A percentile compares a stretch with the other conserved stretches of the same genome.
These are phyloP conservation scores for Arion vulgaris DNA, from an alignment of 1,140 invertebrate species.

Conservation along the genomic window DNA sequence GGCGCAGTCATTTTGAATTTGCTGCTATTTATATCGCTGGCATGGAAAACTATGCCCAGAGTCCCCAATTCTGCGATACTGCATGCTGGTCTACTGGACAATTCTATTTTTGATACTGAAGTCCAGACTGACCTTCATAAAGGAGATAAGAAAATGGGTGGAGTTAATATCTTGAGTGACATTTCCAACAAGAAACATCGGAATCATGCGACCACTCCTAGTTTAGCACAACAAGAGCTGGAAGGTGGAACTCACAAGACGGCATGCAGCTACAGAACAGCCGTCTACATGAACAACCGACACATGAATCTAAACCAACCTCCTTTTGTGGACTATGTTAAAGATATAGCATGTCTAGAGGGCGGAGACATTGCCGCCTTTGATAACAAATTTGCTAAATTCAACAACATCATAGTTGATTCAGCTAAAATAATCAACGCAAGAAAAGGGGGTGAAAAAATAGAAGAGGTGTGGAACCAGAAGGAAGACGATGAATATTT, in stretches of 20 bases:
- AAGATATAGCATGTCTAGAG: conserved; percentile 23
- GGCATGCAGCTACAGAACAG: background rate
- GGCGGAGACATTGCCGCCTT: conserved; percentile 45
- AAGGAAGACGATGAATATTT: conserved; percentile 57
- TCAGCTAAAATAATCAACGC: conserved; percentile 23
- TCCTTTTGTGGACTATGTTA: conserved; percentile 40
- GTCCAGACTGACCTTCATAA: background rate
- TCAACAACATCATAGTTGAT: conserved; percentile 48
- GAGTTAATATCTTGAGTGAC: background rate
- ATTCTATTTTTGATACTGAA: background rate
- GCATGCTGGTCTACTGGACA: background rate
- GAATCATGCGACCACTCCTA: background rate
- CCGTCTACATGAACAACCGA: conserved; percentile 5
- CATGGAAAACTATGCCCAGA: background rate
- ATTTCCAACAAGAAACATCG: too few species aligned
- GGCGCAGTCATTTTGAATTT: background rate
- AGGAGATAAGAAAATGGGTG: background rate
- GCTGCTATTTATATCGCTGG: background rate
- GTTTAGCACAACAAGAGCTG: background rate
- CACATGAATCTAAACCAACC: conserved; percentile 16
- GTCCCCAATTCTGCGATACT: background rate
- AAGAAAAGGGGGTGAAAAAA: conserved; percentile 58
- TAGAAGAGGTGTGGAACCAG: conserved; percentile 60
- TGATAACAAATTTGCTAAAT: conserved; percentile 45
- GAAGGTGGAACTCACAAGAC: background rate